Evolutionary conservation across 2,888 invertebrate genomes (phyloP).

Genomic region (Lepidocyrtoides sp.): DNA sequence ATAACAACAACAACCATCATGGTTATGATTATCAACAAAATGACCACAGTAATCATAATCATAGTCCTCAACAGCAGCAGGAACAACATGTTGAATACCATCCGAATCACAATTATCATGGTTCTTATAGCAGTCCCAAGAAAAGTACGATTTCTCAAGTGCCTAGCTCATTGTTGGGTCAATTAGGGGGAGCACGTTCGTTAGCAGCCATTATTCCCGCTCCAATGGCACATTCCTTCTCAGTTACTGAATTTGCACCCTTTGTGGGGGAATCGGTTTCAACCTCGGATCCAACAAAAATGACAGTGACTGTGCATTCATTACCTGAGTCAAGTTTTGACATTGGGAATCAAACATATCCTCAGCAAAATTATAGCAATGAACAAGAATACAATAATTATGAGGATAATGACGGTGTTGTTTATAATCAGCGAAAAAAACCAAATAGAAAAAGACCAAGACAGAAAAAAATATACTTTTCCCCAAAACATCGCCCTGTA

Average conservation of each 20-base stretch:
- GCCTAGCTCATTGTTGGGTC: conserved; percentile 24
- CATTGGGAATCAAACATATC: background rate
- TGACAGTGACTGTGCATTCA: background rate
- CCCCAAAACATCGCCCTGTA: conserved; percentile 58
- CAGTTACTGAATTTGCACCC: conserved; percentile 69
- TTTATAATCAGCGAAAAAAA: background rate
- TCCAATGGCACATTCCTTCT: conserved; percentile 74
- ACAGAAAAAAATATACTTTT: conserved; percentile 68
- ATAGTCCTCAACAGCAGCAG: conserved; percentile 60
- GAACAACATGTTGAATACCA: conserved; percentile 56
- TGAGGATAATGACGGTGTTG: background rate
- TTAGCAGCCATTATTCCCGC: conserved; percentile 62
- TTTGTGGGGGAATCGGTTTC: conserved; percentile 12
- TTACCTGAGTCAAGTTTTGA: background rate
- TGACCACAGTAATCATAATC: conserved; percentile 78
- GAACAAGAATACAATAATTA: background rate
- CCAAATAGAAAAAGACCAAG: conserved; percentile 4
- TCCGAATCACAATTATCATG: conserved; percentile 81
- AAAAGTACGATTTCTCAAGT: conserved; percentile 28
- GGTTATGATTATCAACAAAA: conserved; percentile 49
- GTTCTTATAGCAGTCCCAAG: conserved; percentile 72
- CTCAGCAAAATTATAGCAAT: background rate
- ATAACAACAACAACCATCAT: conserved; percentile 43
- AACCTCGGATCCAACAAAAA: background rate
- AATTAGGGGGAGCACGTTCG: conserved; percentile 41